These are phyloP conservation scores for Esox niger DNA, from an alignment of 2,113 vertebrate genomes.

Conservation along the genomic window DNA sequence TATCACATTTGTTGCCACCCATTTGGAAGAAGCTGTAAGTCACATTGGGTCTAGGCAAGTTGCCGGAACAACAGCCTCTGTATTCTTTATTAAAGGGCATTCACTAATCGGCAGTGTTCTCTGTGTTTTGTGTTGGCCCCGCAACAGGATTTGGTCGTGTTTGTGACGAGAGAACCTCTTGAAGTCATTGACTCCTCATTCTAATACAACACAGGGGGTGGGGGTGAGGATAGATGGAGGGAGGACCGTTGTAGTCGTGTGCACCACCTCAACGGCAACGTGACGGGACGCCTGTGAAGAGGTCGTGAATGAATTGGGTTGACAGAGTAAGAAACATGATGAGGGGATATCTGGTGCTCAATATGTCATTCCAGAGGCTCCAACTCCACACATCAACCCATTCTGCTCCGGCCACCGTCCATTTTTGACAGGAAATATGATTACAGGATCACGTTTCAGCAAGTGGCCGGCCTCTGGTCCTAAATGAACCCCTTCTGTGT, in stretches of 20 bases:
- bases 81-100: conserved; percentile 41
- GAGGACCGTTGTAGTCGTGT: background rate
- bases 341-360: too few species aligned
- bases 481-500: background rate
- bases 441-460: background rate
- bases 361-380: too few species aligned
- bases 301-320: background rate
- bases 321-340: background rate
- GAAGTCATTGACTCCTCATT: conserved; percentile 12
- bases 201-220: too few species aligned
- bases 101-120: background rate
- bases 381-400: too few species aligned
- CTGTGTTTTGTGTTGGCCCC: background rate
- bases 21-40: conserved; percentile 35
- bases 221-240: background rate
- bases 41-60: conserved; percentile 27
- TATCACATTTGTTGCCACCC: conserved; percentile 24
- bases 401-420: too few species aligned
- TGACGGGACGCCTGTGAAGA: background rate
- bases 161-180: conserved; percentile 10
- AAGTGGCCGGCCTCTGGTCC: background rate
- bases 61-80: conserved; percentile 12
- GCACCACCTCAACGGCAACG: background rate
- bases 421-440: too few species aligned
- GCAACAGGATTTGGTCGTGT: conserved; percentile 10